Base-by-base conservation (phyloP, 2,113 vertebrate species). In the Pterocles orientalis region DNA sequence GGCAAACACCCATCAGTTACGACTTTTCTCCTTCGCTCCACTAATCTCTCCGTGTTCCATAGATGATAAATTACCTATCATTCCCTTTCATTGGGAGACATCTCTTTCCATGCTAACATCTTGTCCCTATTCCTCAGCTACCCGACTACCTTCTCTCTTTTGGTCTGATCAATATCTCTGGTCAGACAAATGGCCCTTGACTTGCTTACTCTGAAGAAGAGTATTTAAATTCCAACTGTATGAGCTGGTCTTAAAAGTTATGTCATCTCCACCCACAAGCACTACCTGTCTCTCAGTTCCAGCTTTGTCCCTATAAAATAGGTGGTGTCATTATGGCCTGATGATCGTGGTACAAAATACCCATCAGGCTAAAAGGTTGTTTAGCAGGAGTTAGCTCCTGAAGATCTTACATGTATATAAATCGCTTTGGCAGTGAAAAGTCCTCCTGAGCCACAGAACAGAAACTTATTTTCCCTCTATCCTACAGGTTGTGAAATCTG, bases 1-100 rank as follows among this genome's bases (percentile, higher is more conserved):
- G 43, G 54, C 12, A 9, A 86, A 78, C 31, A 34, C 47, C 13
- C 16, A n/a, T 88, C 47, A 41, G 24, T 57, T 70, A 47, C 0
- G 0, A 65, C 45, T 86, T 39, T 56, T 50, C 45, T 71, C 66
- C 58, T 92, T 56, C 0, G 0, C 36, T 77, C 62, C 0, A 2
- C 71, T 93, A 5, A 77, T 81, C 72, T 83, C 47, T 84, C 51
- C 20, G 0, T 25, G 56, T 68, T 88, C 69, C 47, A 64, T 3
- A 54, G 91, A 81, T 90, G 92, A 94, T 88, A 88, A 94, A 96
- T 94, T 84, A 71, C 68, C 56, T 29, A n/a, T 92, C 53, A 29
- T 33, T 70, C 34, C 51, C 51, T 75, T 77, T 66, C 64, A 29
- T 0, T 75, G 58, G 47, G 71, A 92, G 51, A 34, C 60, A 31